Percentiles rank a stretch among this genome's conserved stretches.
Conservation (phyloP, 2,113 vertebrate genomes). For the Apaloderma vittatum region DNA sequence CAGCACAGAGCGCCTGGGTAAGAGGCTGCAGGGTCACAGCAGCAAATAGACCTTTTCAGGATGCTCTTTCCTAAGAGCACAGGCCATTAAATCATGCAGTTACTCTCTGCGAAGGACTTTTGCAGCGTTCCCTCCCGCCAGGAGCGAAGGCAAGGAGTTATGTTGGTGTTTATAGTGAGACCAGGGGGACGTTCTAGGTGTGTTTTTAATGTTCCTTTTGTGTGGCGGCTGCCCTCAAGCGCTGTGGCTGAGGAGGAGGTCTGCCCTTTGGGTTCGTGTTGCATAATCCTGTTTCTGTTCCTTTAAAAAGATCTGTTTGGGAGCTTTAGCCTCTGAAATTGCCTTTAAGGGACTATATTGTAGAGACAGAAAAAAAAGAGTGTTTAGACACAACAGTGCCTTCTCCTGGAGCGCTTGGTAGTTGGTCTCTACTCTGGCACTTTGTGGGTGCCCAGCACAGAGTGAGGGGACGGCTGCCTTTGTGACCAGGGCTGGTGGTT, state of each 20-base stretch:
- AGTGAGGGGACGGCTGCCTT: not conserved
- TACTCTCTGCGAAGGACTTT: not conserved
- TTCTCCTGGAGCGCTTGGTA: accelerated
- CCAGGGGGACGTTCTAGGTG: not conserved
- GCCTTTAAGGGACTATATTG: not conserved
- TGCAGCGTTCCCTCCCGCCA: accelerated
- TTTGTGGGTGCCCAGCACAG: not conserved
- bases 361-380: not conserved
- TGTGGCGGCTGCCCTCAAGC: not conserved
- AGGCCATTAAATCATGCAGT: not conserved
- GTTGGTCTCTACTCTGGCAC: not conserved
- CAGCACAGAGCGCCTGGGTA: not conserved
- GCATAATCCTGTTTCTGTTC: not conserved
- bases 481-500: not conserved
- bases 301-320: not conserved
- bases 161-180: not conserved
- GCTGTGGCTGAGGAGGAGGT: not conserved
- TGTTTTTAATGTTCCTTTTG: not conserved
- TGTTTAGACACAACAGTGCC: not conserved
- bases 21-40: not conserved
- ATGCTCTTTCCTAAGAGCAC: not conserved
- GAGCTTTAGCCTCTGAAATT: not conserved
- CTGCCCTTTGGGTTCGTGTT: not conserved
- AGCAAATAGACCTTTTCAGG: not conserved
- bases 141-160: accelerated